Evolutionary conservation across 2,113 vertebrate species (phyloP).

Genomic region (Platichthys flesus): DNA sequence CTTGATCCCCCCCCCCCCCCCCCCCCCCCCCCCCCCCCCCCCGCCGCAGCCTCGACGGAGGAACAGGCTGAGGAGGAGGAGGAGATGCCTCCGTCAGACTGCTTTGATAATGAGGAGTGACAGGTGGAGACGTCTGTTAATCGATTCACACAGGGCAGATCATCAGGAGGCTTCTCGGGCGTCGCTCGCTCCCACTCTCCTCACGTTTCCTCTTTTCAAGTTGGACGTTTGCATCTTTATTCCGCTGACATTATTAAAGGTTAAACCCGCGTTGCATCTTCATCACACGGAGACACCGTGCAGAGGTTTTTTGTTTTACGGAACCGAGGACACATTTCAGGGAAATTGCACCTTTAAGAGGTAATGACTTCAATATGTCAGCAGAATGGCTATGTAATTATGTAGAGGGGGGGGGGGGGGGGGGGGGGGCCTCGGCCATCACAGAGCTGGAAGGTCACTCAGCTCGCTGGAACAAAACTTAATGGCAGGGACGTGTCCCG

Average conservation of each 20-base stretch:
- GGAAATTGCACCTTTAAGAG: slow-evolving; percentile 54
- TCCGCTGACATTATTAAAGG: slow-evolving; percentile 18
- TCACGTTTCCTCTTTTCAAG: slow-evolving; percentile 9
- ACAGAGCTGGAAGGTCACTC: slow-evolving; percentile 2
- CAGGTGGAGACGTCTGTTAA: slow-evolving; percentile 34
- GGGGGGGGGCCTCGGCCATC: not conserved
- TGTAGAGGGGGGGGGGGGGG: not conserved
- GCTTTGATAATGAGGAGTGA: slow-evolving; percentile 64
- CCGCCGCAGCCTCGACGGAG: slow-evolving; percentile 43
- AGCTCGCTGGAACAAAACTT: slow-evolving; percentile 33
- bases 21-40: too few species aligned
- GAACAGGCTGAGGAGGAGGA: slow-evolving; percentile 58
- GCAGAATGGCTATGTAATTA: slow-evolving; percentile 54
- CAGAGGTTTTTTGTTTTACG: slow-evolving; percentile 50
- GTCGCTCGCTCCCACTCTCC: slow-evolving; percentile 34
- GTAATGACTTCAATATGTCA: slow-evolving; percentile 64
- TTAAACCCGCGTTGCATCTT: slow-evolving; percentile 22
- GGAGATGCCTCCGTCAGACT: slow-evolving; percentile 51
- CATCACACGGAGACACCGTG: slow-evolving; percentile 33
- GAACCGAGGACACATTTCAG: slow-evolving; percentile 41
- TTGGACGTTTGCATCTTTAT: slow-evolving; percentile 25
- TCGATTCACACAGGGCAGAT: slow-evolving; percentile 46
- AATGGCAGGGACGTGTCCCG: slow-evolving; percentile 48
- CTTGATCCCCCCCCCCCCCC: slow-evolving; percentile 7
- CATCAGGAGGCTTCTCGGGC: slow-evolving; percentile 19